Percentiles rank a stretch among this genome's conserved stretches.
Conservation (phyloP, 2,113 vertebrate species). For the Neolamprologus fasciatus region DNA sequence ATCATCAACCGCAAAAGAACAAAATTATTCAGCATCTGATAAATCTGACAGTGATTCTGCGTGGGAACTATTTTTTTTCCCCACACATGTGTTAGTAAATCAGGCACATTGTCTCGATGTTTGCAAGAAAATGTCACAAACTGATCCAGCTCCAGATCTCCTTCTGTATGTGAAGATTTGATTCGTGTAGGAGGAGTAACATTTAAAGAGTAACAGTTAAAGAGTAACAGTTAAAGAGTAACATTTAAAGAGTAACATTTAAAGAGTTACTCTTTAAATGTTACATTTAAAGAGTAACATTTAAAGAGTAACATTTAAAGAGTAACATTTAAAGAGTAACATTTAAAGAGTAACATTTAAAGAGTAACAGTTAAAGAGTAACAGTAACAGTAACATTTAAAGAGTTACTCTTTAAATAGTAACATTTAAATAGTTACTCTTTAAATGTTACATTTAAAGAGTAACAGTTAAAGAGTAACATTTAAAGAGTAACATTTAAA, state of each 20-base stretch:
- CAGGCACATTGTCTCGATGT: background rate
- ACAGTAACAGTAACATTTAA: rapidly evolving
- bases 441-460: rapidly evolving
- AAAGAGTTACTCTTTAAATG: background rate
- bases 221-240: rapidly evolving
- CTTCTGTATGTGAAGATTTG: background rate
- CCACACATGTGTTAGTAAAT: background rate
- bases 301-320: rapidly evolving
- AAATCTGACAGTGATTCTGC: background rate
- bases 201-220: rapidly evolving
- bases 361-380: rapidly evolving
- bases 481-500: rapidly evolving
- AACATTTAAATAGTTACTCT: rapidly evolving
- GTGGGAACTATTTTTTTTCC: background rate
- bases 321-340: background rate
- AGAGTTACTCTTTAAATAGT: rapidly evolving
- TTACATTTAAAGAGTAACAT: rapidly evolving
- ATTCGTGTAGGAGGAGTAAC: background rate
- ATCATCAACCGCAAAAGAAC: background rate
- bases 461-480: rapidly evolving
- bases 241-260: rapidly evolving
- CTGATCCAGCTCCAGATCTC: background rate
- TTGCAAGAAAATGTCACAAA: background rate
- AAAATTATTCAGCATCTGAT: background rate
- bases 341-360: rapidly evolving